A percentile compares a stretch with the other conserved stretches of the same genome.
Evolutionary conservation across 2,888 invertebrate species (phyloP).

Genomic region (Callosobruchus maculatus): DNA sequence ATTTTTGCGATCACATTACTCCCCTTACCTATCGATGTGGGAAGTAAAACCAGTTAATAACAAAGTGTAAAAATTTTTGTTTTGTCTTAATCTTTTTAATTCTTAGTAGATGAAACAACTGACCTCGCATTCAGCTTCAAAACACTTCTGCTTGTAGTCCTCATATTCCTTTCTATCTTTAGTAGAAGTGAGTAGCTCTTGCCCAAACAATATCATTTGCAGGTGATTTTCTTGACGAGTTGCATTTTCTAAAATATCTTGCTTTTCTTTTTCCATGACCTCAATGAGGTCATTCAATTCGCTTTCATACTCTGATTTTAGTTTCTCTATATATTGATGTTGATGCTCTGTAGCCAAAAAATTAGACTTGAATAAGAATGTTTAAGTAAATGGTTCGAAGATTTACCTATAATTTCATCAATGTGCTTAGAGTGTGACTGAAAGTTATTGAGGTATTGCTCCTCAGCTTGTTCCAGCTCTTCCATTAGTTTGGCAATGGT

Average conservation of each 20-base stretch:
- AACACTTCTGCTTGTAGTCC: constrained; percentile 40
- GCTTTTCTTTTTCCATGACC: constrained; percentile 55
- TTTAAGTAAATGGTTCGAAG: too few relatives aligned
- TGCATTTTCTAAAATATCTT: constrained; percentile 46
- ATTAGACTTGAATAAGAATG: background rate
- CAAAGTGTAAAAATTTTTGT: too few relatives aligned
- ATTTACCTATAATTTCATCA: constrained; percentile 62
- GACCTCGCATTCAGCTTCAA: constrained; percentile 53
- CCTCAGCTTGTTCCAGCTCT: constrained; percentile 68
- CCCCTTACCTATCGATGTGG: too few relatives aligned
- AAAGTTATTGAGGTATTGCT: constrained; percentile 69
- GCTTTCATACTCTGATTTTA: constrained; percentile 51
- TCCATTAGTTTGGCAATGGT: constrained; percentile 61
- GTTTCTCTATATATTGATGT: constrained; percentile 51
- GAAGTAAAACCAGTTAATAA: too few relatives aligned
- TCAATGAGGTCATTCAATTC: constrained; percentile 53
- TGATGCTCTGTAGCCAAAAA: constrained; percentile 42
- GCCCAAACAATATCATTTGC: constrained; percentile 47
- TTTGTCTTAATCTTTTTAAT: too few relatives aligned
- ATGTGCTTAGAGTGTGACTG: constrained; percentile 70
- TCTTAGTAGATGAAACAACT: constrained; percentile 22
- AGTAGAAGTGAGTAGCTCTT: constrained; percentile 22
- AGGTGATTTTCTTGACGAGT: constrained; percentile 47
- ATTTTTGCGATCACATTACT: too few relatives aligned
- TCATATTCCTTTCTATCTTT: constrained; percentile 24